Evolutionary conservation across 2,888 invertebrate species (phyloP), one percentile per base, ranked within the genome.

Genomic region (Omphaloscelis lunosa): DNA sequence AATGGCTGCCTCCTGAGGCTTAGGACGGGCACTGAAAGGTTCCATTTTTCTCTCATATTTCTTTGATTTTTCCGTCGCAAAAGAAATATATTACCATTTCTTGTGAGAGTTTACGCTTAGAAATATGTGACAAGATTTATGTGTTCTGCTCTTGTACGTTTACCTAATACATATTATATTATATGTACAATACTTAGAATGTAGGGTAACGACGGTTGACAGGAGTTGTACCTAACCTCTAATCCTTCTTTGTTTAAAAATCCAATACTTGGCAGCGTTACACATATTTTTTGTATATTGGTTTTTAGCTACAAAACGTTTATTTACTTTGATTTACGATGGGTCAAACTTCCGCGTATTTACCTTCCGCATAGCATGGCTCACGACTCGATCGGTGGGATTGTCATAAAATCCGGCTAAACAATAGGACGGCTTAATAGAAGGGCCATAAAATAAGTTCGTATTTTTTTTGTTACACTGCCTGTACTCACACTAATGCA

Each of bases 81-180:
- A 80, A 67, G 73, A 74, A 77, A 63, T 62, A 65, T 77, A 79
- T 82, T 82, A 77, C 62, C 61, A 76, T 70, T 73, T 66, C 51
- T 76, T 72, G 51, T 48, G 41, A 75, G 69, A 67, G 61, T 82
- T 77, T 70, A 70, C 69, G 72, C 69, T 77, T 59, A 69, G 63
- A 65, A 75, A 77, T 79, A 74, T 77, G 59, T 69, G 69, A 72
- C 72, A 81, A 76, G 84, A 86, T 86, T 75, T 86, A 84, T 86
- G 66, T 70, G 45, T 72, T 70, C 20, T 39, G 65, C 51, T 63
- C 72, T 65, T 56, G 67, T 69, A 61, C 67, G 69, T 72, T 72
- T 75, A 83, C 78, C 61, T 71, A 65, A 27, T 71, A 74, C 53
- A 71, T 84, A 71, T 61, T 75, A 71, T 70, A 63, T 84, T 53